phyloP scores from a whole-genome alignment of 2,888 invertebrate species.

The Amaurobius ferox region DNA sequence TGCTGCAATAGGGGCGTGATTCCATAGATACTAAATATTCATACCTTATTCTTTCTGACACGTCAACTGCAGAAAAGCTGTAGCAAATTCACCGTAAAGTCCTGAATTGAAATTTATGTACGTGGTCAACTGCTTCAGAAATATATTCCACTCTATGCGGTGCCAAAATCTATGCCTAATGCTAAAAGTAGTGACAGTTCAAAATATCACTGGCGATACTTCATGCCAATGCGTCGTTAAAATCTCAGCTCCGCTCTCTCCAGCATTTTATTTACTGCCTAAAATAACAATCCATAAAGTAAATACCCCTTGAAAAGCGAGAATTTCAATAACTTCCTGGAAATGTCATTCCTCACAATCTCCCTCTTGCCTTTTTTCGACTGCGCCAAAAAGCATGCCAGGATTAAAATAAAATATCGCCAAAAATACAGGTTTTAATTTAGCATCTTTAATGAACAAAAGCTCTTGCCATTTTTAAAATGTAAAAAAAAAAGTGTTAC shows the following conservation, averaged over 20 bases:
- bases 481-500: constrained; percentile 42
- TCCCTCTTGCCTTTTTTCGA: constrained; percentile 25
- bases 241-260: constrained; percentile 28
- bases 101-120: background rate
- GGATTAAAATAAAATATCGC: constrained; percentile 28
- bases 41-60: no score
- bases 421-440: constrained; percentile 22
- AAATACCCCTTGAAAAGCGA: constrained; percentile 56
- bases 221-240: constrained; percentile 23
- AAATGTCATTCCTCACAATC: constrained; percentile 58
- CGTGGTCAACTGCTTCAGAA: background rate
- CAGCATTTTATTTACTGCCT: constrained; percentile 68
- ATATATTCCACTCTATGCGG: background rate
- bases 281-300: constrained; percentile 71
- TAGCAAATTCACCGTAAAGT: background rate
- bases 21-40: no score
- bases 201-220: constrained; percentile 43
- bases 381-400: no score
- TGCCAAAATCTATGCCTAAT: constrained; percentile 30
- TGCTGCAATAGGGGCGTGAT: no score
- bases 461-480: constrained; percentile 51
- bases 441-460: constrained; percentile 50
- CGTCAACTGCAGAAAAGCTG: no score
- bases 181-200: constrained; percentile 45
- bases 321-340: constrained; percentile 71